Evolutionary conservation across 2,888 invertebrate genomes (phyloP).

Genomic region (Hypercompe scribonia): DNA sequence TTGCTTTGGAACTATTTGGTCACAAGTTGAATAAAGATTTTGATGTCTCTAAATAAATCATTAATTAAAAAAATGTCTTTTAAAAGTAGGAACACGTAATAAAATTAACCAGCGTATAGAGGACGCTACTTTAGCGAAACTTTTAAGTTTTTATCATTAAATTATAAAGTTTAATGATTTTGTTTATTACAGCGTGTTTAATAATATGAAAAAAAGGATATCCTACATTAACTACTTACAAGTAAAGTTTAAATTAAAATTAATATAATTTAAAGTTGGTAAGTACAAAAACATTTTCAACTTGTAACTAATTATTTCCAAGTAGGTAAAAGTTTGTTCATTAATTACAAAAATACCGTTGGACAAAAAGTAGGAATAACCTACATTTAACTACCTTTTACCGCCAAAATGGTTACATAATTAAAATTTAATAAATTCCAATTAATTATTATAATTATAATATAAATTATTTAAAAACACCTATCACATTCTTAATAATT

Average conservation of each 20-base stretch:
- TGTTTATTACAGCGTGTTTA: too few relatives aligned
- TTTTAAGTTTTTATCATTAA: too few relatives aligned
- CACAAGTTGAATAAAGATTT: slow-evolving; percentile 41
- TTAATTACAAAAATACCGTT: slow-evolving; percentile 70
- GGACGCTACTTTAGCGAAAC: too few relatives aligned
- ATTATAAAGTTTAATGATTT: too few relatives aligned
- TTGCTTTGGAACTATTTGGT: slow-evolving; percentile 41
- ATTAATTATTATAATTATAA: slow-evolving; percentile 57
- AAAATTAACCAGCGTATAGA: too few relatives aligned
- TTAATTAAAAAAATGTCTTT: too few relatives aligned
- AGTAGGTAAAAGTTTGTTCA: slow-evolving; percentile 43
- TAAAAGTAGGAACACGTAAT: too few relatives aligned
- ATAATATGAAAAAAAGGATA: too few relatives aligned
- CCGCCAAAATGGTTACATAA: slow-evolving; percentile 52
- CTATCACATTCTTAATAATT: slow-evolving; percentile 72
- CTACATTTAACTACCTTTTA: slow-evolving; percentile 56
- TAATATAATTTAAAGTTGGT: neutral
- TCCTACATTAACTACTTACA: neutral
- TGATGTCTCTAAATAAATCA: too few relatives aligned
- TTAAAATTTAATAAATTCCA: slow-evolving; percentile 57
- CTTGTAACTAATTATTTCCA: slow-evolving; percentile 50
- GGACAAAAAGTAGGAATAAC: slow-evolving; percentile 67
- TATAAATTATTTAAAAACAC: slow-evolving; percentile 69
- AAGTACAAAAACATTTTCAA: slow-evolving; percentile 6
- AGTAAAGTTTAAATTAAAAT: neutral